phyloP scores from a whole-genome alignment of 1,140 invertebrate genomes.

The Heliconius hewitsoni region DNA sequence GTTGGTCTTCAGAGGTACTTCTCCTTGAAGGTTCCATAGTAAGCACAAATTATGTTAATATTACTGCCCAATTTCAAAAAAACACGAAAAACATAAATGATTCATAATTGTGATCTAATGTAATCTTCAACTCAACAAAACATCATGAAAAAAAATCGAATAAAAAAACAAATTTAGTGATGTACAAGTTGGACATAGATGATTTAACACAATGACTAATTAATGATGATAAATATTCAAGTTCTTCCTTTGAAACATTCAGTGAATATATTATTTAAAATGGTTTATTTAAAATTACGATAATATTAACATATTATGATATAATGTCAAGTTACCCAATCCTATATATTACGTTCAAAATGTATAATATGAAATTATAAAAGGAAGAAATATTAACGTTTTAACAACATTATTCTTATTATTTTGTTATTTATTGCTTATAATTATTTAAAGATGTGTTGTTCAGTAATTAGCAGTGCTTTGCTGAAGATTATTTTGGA shows the following conservation, averaged over 20 bases:
- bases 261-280: not conserved
- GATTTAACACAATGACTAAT: not conserved
- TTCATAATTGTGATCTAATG: constrained; percentile 55
- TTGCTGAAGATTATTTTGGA: no score
- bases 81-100: constrained; percentile 52
- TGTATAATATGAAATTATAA: no score
- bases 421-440: no score
- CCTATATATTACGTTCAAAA: no score
- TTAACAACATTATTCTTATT: no score
- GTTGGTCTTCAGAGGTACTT: constrained; percentile 71
- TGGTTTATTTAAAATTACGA: not conserved
- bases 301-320: no score
- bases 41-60: constrained; percentile 25
- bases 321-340: no score
- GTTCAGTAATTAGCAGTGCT: no score
- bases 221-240: not conserved
- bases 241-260: not conserved
- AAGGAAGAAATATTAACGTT: no score
- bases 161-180: constrained; percentile 42
- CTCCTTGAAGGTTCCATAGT: constrained; percentile 73
- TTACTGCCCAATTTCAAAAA: constrained; percentile 24
- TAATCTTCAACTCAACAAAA: constrained; percentile 47
- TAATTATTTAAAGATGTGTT: no score
- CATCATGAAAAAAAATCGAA: constrained; percentile 39
- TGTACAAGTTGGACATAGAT: constrained; percentile 14